Evolutionary conservation across 2,797 vertebrate species (phyloP).

Genomic region (Platalea minor): DNA sequence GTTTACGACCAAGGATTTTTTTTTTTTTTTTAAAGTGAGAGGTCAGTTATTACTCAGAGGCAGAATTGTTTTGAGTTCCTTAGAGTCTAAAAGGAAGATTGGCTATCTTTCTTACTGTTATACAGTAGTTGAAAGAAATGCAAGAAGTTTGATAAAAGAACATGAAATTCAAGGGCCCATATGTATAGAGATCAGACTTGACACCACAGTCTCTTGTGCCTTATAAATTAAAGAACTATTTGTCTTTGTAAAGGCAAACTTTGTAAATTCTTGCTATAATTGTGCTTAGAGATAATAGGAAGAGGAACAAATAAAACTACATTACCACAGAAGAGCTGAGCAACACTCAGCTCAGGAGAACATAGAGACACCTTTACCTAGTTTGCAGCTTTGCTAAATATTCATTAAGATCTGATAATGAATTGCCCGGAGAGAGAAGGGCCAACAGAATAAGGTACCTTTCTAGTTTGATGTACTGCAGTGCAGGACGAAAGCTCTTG

Average conservation of each 20-base stretch:
- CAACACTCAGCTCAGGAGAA: background rate
- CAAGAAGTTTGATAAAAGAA: background rate
- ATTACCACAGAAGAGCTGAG: background rate
- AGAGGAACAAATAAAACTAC: background rate
- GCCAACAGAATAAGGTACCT: background rate
- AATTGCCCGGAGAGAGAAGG: background rate
- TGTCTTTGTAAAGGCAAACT: background rate
- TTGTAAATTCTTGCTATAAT: background rate
- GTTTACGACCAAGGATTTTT: background rate
- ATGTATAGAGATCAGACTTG: background rate
- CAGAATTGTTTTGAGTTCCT: background rate
- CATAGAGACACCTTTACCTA: background rate
- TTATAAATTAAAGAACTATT: background rate
- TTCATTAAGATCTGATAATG: background rate
- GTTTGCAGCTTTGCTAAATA: background rate
- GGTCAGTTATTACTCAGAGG: background rate
- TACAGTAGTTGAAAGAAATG: background rate
- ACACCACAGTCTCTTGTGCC: background rate
- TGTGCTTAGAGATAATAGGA: background rate
- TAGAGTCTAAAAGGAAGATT: background rate
- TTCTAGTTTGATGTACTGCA: background rate
- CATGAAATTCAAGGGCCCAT: background rate
- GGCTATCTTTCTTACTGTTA: background rate
- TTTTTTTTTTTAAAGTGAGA: background rate
- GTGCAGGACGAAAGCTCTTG: background rate